Percentiles rank a stretch among this genome's conserved stretches.
Conservation (phyloP, 2,797 vertebrate genomes). For the Coregonus ussuriensis region DNA sequence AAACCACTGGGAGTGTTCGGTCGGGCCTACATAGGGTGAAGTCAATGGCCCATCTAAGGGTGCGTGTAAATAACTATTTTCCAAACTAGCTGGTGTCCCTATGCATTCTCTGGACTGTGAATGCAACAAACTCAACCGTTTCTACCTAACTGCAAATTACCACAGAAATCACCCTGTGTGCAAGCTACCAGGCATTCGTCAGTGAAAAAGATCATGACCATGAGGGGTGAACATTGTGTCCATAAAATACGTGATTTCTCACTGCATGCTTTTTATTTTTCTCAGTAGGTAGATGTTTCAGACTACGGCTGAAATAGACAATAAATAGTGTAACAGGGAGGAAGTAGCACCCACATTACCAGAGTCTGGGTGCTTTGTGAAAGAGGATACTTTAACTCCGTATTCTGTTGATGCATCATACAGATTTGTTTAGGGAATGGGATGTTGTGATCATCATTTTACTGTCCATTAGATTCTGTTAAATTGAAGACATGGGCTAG, state of each 20-base stretch:
- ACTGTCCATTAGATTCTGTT: background rate
- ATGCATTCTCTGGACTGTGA: background rate
- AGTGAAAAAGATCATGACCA: background rate
- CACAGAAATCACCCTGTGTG: background rate
- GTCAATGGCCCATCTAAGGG: background rate
- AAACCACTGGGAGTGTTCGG: background rate
- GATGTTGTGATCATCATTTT: background rate
- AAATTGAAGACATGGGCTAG: background rate
- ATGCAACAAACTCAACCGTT: background rate
- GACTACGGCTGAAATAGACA: background rate
- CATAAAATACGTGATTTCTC: background rate
- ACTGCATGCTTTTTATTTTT: background rate
- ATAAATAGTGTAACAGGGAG: background rate
- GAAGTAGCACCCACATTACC: background rate
- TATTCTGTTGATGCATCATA: background rate
- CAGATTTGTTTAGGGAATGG: background rate
- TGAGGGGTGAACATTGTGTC: background rate
- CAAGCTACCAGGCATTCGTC: background rate
- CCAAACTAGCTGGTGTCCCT: background rate
- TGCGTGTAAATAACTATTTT: background rate
- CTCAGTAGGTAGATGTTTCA: background rate
- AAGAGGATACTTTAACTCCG: background rate
- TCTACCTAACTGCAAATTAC: constrained; percentile 1
- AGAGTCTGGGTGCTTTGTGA: background rate
- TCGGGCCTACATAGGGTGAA: background rate